phyloP scores from a whole-genome alignment of 2,888 invertebrate genomes.

The Drosophila algonquin region DNA sequence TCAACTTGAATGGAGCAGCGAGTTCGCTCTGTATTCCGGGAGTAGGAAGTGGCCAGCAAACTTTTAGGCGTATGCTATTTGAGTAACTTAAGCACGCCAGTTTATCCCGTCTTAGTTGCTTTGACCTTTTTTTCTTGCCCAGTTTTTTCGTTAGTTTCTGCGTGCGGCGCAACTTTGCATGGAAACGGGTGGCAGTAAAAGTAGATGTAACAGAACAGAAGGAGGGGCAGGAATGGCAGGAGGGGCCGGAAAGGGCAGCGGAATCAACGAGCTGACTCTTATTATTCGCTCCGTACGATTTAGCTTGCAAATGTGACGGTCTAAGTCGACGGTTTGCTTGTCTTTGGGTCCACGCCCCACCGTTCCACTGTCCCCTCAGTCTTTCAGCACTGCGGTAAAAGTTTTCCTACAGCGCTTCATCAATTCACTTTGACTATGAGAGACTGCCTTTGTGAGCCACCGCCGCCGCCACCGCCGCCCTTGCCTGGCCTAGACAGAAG shows the following conservation, averaged over 20 bases:
- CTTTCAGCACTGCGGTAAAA: slow-evolving; percentile 47
- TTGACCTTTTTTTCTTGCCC: slow-evolving; percentile 63
- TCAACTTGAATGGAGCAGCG: not conserved
- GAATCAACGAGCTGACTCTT: slow-evolving; percentile 31
- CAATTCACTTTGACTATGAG: slow-evolving; percentile 73
- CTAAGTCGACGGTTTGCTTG: slow-evolving; percentile 1
- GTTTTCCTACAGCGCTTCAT: slow-evolving; percentile 71
- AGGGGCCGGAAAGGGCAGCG: slow-evolving; percentile 30
- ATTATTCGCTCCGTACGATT: slow-evolving; percentile 63
- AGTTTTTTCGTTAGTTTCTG: slow-evolving; percentile 18
- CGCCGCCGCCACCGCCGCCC: slow-evolving; percentile 31
- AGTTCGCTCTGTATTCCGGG: not conserved
- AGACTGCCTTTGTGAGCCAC: slow-evolving; percentile 33
- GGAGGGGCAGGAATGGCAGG: not conserved
- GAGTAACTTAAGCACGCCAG: slow-evolving; percentile 69
- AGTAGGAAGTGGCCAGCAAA: slow-evolving; percentile 39
- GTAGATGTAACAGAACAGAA: slow-evolving; percentile 8
- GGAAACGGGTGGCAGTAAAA: slow-evolving; percentile 16
- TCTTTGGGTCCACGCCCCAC: not conserved
- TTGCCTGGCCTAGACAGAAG: slow-evolving; percentile 47
- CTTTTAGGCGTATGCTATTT: slow-evolving; percentile 70
- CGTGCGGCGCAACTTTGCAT: slow-evolving; percentile 59
- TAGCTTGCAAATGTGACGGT: slow-evolving; percentile 61
- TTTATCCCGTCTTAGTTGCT: slow-evolving; percentile 76
- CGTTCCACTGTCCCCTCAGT: not conserved